These are phyloP conservation scores for Bolinopsis microptera DNA, from an alignment of 37 sponge, comb jelly and placozoan genomes.

Conservation along the genomic window DNA sequence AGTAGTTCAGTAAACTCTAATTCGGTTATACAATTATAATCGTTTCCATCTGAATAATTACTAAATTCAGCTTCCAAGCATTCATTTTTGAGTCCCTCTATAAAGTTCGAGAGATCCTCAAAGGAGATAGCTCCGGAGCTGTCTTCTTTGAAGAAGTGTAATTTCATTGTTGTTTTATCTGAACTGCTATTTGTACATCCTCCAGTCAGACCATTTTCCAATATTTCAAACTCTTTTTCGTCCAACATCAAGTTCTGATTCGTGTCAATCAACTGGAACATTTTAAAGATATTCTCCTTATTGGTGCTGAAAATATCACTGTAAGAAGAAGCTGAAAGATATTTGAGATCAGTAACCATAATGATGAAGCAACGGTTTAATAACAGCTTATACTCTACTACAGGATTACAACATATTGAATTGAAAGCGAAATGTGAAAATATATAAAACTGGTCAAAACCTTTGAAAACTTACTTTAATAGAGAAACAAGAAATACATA, in stretches of 20 bases:
- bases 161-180: conserved; percentile 47
- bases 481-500: conserved; percentile 39
- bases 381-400: too few relatives aligned
- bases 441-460: too few relatives aligned
- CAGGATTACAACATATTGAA: too few relatives aligned
- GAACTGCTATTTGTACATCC: not conserved
- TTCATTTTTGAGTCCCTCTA: conserved; percentile 34
- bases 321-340: too few relatives aligned
- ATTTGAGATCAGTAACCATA: too few relatives aligned
- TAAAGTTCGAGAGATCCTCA: conserved; percentile 23
- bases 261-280: conserved; percentile 37
- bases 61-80: conserved; percentile 48
- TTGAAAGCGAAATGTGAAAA: too few relatives aligned
- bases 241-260: conserved; percentile 18
- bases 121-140: conserved; percentile 14
- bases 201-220: not conserved
- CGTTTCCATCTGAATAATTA: not conserved
- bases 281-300: conserved; percentile 37
- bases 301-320: too few relatives aligned
- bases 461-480: too few relatives aligned
- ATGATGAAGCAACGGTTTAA: too few relatives aligned
- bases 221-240: conserved; percentile 26
- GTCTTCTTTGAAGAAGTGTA: conserved; percentile 46
- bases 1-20: conserved; percentile 18
- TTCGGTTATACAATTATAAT: not conserved